A percentile compares a stretch with the other conserved stretches of the same genome.
These are phyloP conservation scores for Coregonus clupeaformis DNA, from an alignment of 2,113 vertebrate genomes.

Conservation along the genomic window DNA sequence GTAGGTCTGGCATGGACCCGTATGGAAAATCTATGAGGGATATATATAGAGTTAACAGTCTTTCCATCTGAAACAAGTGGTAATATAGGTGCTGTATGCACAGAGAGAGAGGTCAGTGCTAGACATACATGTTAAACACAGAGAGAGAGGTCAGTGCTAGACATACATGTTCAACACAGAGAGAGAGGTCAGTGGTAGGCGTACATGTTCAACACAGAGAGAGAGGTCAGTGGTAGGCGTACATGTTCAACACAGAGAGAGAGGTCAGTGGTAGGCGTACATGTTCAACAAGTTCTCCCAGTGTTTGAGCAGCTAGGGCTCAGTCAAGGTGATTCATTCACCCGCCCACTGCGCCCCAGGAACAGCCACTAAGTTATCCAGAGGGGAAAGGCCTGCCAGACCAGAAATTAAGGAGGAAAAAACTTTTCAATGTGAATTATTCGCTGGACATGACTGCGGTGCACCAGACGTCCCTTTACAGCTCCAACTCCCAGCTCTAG, in stretches of 20 bases:
- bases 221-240: no score
- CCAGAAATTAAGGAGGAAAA: constrained; percentile 74
- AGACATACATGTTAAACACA: no score
- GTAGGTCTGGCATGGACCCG: neutral
- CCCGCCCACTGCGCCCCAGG: constrained; percentile 54
- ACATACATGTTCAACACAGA: no score
- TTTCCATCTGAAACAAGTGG: constrained; percentile 44
- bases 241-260: no score
- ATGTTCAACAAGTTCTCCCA: constrained; percentile 27
- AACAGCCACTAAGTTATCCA: constrained; percentile 69
- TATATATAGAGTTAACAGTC: constrained; percentile 23
- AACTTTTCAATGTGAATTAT: constrained; percentile 80
- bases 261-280: no score
- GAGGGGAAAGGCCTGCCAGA: constrained; percentile 68
- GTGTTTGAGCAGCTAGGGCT: constrained; percentile 32
- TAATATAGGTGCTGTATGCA: constrained; percentile 42
- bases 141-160: no score
- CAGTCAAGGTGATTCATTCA: constrained; percentile 58
- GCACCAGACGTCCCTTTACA: constrained; percentile 72
- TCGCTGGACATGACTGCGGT: constrained; percentile 59
- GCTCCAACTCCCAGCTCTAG: constrained; percentile 45
- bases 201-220: no score
- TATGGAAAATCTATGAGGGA: constrained; percentile 31
- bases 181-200: no score
- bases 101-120: no score